These are phyloP conservation scores for Sycophaga agraensis DNA, from an alignment of 1,140 invertebrate species.

Conservation along the genomic window DNA sequence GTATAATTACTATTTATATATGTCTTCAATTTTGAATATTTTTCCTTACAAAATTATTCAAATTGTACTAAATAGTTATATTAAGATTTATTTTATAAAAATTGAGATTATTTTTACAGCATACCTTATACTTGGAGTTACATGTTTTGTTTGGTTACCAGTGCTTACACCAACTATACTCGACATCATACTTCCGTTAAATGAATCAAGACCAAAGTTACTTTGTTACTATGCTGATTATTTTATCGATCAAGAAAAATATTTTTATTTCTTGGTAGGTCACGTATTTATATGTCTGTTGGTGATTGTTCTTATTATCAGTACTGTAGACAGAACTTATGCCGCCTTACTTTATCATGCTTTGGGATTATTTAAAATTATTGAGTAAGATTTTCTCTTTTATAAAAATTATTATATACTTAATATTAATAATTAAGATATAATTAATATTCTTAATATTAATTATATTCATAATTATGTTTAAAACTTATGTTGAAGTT, in stretches of 20 bases:
- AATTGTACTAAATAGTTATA: too few relatives aligned
- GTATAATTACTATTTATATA: too few relatives aligned
- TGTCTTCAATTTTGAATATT: too few relatives aligned
- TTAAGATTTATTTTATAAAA: too few relatives aligned
- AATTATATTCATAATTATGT: too few relatives aligned
- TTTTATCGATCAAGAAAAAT: not conserved
- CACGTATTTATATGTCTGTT: not conserved
- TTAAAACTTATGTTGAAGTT: too few relatives aligned
- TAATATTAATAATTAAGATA: too few relatives aligned
- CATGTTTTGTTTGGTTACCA: not conserved
- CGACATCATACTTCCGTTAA: not conserved
- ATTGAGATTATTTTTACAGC: too few relatives aligned
- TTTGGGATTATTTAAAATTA: not conserved
- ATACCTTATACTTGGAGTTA: too few relatives aligned
- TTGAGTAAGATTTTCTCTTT: constrained; percentile 5
- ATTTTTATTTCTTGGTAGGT: not conserved
- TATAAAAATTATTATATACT: too few relatives aligned
- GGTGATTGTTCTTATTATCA: not conserved
- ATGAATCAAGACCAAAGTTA: not conserved
- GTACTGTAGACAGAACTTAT: not conserved
- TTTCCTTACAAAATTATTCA: too few relatives aligned
- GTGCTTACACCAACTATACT: not conserved
- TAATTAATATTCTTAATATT: too few relatives aligned
- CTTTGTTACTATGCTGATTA: constrained; percentile 1
- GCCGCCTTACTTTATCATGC: not conserved